phyloP scores from a whole-genome alignment of 2,888 invertebrate genomes.

The Melinaea menophilus region DNA sequence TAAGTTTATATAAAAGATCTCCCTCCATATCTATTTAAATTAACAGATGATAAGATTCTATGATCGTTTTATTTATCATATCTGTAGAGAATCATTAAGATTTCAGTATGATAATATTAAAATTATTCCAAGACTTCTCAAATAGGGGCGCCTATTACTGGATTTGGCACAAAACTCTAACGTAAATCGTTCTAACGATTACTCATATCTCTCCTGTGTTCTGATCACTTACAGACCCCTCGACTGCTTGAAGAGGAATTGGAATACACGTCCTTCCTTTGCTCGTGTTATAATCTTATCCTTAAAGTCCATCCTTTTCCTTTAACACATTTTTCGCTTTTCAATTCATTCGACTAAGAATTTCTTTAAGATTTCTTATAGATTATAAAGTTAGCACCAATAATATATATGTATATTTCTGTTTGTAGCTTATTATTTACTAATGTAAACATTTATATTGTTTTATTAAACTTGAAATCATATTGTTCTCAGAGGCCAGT shows the following conservation, averaged over 20 bases:
- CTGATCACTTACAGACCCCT: not conserved
- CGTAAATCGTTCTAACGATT: conserved; percentile 4
- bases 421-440: no score
- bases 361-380: no score
- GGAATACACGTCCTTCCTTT: not conserved
- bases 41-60: no score
- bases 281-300: not conserved
- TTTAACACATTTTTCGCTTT: no score
- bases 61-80: no score
- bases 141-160: conserved; percentile 4
- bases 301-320: no score
- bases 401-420: no score
- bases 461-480: no score
- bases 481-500: no score
- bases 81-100: not conserved
- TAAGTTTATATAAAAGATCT: not conserved
- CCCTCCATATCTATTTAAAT: not conserved
- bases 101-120: not conserved
- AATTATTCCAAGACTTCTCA: not conserved
- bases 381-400: no score
- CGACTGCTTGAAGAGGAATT: not conserved
- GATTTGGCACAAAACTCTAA: conserved; percentile 2
- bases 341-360: no score
- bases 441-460: no score
- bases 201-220: conserved; percentile 2